Evolutionary conservation across 2,888 invertebrate genomes (phyloP).

Genomic region (Dryococelus australis): DNA sequence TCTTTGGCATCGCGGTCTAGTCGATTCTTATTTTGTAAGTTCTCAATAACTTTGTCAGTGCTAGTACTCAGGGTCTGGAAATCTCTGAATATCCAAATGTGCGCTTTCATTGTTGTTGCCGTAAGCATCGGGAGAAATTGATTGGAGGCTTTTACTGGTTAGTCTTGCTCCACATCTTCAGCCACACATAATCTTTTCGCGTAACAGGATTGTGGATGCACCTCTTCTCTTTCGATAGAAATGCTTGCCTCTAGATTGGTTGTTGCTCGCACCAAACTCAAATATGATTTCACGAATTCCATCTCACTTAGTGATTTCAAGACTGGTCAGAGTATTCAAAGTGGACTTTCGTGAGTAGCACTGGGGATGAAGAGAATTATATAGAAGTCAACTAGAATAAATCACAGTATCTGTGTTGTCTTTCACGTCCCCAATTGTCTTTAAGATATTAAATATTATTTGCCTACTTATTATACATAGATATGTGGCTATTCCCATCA

Average conservation of each 20-base stretch:
- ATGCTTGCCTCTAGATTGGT: background rate
- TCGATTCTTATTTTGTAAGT: background rate
- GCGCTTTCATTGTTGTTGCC: too few species aligned
- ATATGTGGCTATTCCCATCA: too few species aligned
- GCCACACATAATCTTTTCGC: background rate
- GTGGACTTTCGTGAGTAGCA: too few species aligned
- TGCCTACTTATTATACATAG: too few species aligned
- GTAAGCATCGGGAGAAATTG: background rate
- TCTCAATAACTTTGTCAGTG: conserved; percentile 3
- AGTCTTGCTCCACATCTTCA: background rate
- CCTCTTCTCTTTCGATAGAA: background rate
- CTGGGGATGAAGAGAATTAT: too few species aligned
- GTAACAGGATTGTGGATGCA: background rate
- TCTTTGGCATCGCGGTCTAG: background rate
- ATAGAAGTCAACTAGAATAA: too few species aligned
- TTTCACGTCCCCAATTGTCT: too few species aligned
- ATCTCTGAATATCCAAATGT: background rate
- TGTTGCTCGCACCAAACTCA: conserved; percentile 3
- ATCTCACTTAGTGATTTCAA: background rate
- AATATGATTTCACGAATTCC: conserved; percentile 17
- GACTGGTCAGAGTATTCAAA: too few species aligned
- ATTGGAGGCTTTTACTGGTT: background rate
- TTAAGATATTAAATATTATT: too few species aligned
- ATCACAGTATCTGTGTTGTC: too few species aligned
- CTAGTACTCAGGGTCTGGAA: too few species aligned